Conservation (phyloP, 2,888 invertebrate species). For the Lasioglossum villosulum region DNA sequence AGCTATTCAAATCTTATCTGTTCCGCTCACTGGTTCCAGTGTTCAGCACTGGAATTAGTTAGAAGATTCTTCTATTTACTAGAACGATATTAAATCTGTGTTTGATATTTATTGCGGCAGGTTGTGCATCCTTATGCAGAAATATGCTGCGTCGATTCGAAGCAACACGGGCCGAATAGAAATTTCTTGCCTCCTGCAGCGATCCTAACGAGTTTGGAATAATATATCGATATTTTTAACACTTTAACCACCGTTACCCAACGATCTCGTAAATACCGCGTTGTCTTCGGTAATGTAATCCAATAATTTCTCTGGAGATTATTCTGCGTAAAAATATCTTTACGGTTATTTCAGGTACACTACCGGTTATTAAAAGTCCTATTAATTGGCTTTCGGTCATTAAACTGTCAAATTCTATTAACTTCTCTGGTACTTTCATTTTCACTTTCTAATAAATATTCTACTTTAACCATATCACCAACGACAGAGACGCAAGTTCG, state of each 20-base stretch:
- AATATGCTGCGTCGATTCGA: neutral
- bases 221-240: neutral
- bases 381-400: neutral
- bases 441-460: neutral
- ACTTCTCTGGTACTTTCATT: too few relatives aligned
- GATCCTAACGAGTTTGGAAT: neutral
- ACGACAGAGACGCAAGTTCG: too few relatives aligned
- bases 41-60: too few relatives aligned
- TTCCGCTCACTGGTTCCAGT: neutral
- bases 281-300: neutral
- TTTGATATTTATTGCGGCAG: neutral
- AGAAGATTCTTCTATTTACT: neutral
- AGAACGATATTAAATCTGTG: neutral
- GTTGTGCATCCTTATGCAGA: neutral
- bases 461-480: too few relatives aligned
- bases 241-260: neutral
- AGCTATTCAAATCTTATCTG: neutral
- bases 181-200: neutral
- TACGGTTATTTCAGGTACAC: neutral
- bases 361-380: neutral
- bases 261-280: neutral
- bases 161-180: too few relatives aligned
- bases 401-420: neutral
- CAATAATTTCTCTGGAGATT: neutral
- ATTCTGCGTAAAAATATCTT: neutral